Evolutionary conservation across 1,140 invertebrate genomes (phyloP).

Genomic region (Psilanteris sp.): DNA sequence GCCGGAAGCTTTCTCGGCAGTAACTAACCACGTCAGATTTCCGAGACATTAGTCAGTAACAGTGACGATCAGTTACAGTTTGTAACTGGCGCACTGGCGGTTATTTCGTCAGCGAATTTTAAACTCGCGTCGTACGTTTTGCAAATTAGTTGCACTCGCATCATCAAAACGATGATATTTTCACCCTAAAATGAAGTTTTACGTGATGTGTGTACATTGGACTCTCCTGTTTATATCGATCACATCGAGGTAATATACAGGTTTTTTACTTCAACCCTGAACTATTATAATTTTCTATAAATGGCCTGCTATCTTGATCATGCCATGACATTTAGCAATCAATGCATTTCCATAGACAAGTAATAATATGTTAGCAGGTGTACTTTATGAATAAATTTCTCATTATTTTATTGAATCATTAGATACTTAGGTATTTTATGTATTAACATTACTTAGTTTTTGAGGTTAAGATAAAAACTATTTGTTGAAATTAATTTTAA

Average conservation of each 20-base stretch:
- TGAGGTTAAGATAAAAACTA: too few species aligned
- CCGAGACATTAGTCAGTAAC: neutral
- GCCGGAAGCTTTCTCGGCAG: constrained; percentile 19
- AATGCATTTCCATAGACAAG: too few species aligned
- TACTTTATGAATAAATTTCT: too few species aligned
- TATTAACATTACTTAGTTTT: too few species aligned
- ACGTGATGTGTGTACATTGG: constrained; percentile 38
- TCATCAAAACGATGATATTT: constrained; percentile 13
- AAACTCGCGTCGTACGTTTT: neutral
- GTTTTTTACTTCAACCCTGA: constrained; percentile 7
- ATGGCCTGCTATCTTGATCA: neutral
- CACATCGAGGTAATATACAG: constrained; percentile 30
- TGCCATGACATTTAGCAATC: too few species aligned
- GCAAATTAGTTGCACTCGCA: neutral
- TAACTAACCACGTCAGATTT: constrained; percentile 25
- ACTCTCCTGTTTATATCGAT: constrained; percentile 38
- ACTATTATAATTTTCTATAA: neutral
- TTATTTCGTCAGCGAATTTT: constrained; percentile 23
- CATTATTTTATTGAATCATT: too few species aligned
- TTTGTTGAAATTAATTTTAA: too few species aligned
- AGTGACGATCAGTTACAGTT: constrained; percentile 8
- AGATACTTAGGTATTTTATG: too few species aligned
- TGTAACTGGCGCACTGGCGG: constrained; percentile 7
- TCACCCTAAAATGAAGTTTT: constrained; percentile 14
- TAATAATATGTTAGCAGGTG: too few species aligned